A percentile compares a stretch with the other conserved stretches of the same genome.
These are phyloP conservation scores for Ardeotis arabs DNA, from an alignment of 2,113 vertebrate genomes.

Conservation along the genomic window DNA sequence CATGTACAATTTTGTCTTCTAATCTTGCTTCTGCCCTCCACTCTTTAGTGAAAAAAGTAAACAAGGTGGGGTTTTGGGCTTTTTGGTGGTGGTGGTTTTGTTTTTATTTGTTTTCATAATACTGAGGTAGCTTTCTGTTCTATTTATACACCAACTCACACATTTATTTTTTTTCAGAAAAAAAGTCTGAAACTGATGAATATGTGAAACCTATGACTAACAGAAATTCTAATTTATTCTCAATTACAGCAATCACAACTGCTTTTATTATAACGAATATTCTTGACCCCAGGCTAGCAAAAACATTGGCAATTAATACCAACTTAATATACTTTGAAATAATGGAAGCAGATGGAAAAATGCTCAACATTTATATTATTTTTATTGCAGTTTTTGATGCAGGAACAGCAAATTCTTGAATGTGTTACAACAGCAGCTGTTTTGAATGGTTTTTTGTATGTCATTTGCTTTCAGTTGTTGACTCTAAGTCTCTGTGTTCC, in stretches of 20 bases:
- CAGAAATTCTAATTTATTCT: neutral
- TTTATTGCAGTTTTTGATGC: neutral
- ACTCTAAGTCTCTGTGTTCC: neutral
- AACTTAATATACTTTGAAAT: neutral
- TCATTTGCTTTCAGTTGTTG: neutral
- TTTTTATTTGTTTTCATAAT: neutral
- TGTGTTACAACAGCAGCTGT: neutral
- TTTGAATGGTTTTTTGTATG: neutral
- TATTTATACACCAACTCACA: neutral
- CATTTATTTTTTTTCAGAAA: neutral
- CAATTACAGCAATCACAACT: neutral
- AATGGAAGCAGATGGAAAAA: neutral
- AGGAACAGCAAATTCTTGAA: neutral
- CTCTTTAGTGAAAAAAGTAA: fast-evolving
- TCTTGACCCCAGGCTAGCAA: neutral
- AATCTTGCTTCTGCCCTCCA: neutral
- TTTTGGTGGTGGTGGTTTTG: neutral
- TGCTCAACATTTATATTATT: neutral
- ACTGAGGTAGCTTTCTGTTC: neutral
- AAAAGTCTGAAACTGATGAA: neutral
- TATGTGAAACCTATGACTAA: neutral
- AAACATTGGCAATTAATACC: neutral
- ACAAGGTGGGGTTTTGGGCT: fast-evolving
- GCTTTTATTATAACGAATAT: neutral
- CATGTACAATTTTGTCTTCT: neutral